Base-by-base conservation (phyloP, 2,797 vertebrate genomes). In the Pitangus sulphuratus region DNA sequence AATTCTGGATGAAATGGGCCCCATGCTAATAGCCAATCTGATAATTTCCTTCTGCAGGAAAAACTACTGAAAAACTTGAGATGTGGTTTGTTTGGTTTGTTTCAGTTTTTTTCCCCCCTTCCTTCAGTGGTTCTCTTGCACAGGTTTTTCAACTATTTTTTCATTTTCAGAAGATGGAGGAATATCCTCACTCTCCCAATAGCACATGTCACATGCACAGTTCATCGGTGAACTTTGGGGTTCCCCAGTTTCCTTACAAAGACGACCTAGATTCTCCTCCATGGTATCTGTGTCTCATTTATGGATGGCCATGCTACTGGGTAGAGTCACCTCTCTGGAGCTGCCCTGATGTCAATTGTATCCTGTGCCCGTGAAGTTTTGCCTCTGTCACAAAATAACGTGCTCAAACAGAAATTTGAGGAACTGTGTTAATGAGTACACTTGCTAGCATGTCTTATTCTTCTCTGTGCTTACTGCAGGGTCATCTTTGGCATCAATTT, bases 141-240 rank as follows among this genome's bases (percentile, higher is more conserved):
- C 4, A 31, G 12, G 4, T 31, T 89, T 94, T 92, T 54, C 71
- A 48, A 25, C 30, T 24, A 6, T 21, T 17, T 72, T 65, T 91
- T 72, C 3, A 10, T 40, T 61, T 66, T 80, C 48, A 58, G 37
- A 56, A 84, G 30, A 7, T 47, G 12, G 8, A 57, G 5, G 16
- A 51, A 45, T 44, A 17, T 26, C 15, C 42, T 80, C 80, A 15
- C 3, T 68, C 9, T 77, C 7, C 30, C 31, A 18, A 0, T 1
- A 37, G 6, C 1, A 2, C 8, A 2, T 0, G 1, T 37, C 12
- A 13, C 44, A 76, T 61, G 24, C 31, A 28, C 12, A 24, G 12
- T 2, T 78, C 15, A 37, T 24, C 2, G 0, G 10, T 39, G 50
- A 56, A 31, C 8, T 64, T 31, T 0, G 2, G 2, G 3, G 6